phyloP scores from a whole-genome alignment of 2,888 invertebrate species.

The Diogma glabrata region DNA sequence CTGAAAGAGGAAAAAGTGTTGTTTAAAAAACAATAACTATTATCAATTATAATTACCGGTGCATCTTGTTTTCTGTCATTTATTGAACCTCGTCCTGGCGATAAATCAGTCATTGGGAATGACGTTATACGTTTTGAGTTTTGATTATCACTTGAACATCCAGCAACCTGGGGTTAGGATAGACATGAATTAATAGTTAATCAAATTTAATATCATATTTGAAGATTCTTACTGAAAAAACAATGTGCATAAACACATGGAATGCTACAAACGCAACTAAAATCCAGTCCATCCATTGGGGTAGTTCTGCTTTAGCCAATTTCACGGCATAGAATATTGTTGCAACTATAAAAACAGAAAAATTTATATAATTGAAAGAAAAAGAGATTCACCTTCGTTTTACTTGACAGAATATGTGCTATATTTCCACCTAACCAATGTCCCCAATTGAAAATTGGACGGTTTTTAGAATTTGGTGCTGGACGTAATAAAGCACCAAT shows the following conservation, averaged over 20 bases:
- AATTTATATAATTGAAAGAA: not conserved
- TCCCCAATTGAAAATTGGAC: constrained; percentile 81
- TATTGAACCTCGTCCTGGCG: constrained; percentile 48
- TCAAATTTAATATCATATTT: not conserved
- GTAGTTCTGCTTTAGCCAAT: constrained; percentile 73
- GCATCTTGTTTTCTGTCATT: constrained; percentile 65
- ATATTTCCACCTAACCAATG: constrained; percentile 84
- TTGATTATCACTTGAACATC: constrained; percentile 64
- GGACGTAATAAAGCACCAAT: constrained; percentile 79
- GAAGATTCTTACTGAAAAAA: constrained; percentile 56
- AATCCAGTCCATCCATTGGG: constrained; percentile 78
- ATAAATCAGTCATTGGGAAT: constrained; percentile 76
- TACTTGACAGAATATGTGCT: constrained; percentile 78
- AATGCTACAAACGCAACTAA: constrained; percentile 80
- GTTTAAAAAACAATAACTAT: not conserved
- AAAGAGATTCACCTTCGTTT: constrained; percentile 38
- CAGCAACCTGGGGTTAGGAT: constrained; percentile 57
- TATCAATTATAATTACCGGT: constrained; percentile 42
- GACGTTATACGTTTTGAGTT: constrained; percentile 61
- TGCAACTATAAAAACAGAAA: constrained; percentile 56
- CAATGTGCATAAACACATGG: constrained; percentile 76
- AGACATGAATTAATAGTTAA: too few relatives aligned
- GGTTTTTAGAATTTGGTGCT: constrained; percentile 64
- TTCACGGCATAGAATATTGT: constrained; percentile 88
- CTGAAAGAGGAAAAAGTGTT: constrained; percentile 39